A percentile compares a stretch with the other conserved stretches of the same genome.
These are phyloP conservation scores for Pogonognathellus flavescens DNA, from an alignment of 1,140 invertebrate species.

Conservation along the genomic window DNA sequence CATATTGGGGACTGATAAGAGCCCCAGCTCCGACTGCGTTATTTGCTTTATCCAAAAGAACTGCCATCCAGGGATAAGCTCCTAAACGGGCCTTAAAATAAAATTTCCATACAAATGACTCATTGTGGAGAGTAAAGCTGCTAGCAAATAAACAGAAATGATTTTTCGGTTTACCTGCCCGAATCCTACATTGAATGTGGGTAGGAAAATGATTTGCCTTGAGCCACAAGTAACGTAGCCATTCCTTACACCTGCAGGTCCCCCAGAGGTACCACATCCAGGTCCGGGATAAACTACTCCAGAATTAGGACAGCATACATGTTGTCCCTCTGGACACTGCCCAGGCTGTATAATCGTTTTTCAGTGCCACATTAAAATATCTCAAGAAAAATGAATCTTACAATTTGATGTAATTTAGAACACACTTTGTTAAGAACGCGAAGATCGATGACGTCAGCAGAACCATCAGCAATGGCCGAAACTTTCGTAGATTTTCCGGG, in stretches of 20 bases:
- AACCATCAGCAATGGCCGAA: slow-evolving; percentile 57
- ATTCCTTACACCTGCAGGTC: neutral
- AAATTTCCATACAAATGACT: neutral
- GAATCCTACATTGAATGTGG: slow-evolving; percentile 52
- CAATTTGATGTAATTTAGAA: neutral
- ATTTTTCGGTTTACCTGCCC: slow-evolving; percentile 63
- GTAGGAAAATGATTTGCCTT: slow-evolving; percentile 56
- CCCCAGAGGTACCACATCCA: slow-evolving; percentile 34
- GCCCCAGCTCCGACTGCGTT: slow-evolving; percentile 79
- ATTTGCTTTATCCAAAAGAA: slow-evolving; percentile 72
- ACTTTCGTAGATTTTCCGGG: too few relatives aligned
- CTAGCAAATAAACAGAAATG: neutral
- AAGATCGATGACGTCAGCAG: slow-evolving; percentile 67
- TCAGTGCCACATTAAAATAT: neutral
- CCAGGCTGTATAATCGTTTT: neutral
- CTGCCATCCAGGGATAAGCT: slow-evolving; percentile 71
- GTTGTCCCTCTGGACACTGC: slow-evolving; percentile 22
- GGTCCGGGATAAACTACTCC: neutral
- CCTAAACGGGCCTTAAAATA: slow-evolving; percentile 69
- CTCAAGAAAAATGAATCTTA: too few relatives aligned
- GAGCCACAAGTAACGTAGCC: slow-evolving; percentile 58
- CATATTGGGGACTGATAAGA: slow-evolving; percentile 75
- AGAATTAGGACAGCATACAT: slow-evolving; percentile 34
- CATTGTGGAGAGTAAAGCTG: neutral
- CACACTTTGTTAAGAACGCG: slow-evolving; percentile 67